A percentile compares a stretch with the other conserved stretches of the same genome.
phyloP scores from a whole-genome alignment of 2,888 invertebrate species.

The Rhaphigaster nebulosa region DNA sequence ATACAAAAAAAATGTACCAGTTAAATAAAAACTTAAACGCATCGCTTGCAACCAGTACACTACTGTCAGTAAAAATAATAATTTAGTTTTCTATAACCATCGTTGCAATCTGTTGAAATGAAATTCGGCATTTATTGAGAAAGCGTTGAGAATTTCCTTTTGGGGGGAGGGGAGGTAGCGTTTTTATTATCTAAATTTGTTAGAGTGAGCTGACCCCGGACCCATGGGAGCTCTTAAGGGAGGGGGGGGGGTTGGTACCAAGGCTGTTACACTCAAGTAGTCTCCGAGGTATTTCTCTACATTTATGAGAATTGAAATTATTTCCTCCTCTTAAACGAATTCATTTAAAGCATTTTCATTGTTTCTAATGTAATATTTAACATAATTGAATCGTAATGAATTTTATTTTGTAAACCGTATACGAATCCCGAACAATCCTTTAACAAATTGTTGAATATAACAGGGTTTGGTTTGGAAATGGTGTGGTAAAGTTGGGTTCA shows the following conservation, averaged over 20 bases:
- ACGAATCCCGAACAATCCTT: too few relatives aligned
- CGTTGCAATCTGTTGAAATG: neutral
- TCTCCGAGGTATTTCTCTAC: conserved; percentile 13
- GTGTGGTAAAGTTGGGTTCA: neutral
- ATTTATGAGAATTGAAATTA: conserved; percentile 29
- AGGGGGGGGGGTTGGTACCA: neutral
- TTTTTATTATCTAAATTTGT: conserved; percentile 42
- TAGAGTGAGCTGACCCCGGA: neutral
- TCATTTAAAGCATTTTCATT: neutral
- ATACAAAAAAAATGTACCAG: too few relatives aligned
- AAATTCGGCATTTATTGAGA: neutral
- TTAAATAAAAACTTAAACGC: too few relatives aligned
- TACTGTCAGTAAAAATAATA: neutral
- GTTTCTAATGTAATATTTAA: neutral
- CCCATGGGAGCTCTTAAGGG: neutral
- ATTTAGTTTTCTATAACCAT: neutral
- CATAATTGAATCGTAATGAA: neutral
- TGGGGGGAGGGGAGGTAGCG: neutral
- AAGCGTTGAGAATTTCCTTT: neutral
- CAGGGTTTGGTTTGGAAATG: neutral
- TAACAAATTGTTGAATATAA: neutral
- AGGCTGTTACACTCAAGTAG: neutral
- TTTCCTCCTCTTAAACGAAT: neutral
- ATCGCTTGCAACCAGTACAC: too few relatives aligned
- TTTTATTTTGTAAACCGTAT: too few relatives aligned